Evolutionary conservation across 1,140 invertebrate genomes (phyloP), one percentile per base, ranked within the genome.

Genomic region (Lepidotrigona ventralis): DNA sequence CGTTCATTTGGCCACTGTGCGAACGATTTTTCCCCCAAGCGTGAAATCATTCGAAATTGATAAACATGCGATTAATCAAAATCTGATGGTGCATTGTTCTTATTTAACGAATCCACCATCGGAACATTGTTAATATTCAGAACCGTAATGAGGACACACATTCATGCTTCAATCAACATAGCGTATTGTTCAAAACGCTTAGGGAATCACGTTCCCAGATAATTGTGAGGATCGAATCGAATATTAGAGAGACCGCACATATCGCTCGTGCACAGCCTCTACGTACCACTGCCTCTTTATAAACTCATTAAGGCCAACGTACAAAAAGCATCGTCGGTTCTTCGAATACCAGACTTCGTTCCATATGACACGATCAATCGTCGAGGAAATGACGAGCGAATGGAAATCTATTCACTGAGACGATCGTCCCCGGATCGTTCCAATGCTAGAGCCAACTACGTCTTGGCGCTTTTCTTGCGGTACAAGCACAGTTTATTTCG

Each of bases 291-390:
- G 5, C n/a, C 29, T 46, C 70, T 26, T 51, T 51, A n/a, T 72
- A 33, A 72, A n/a, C 39, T 72, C 39, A 72, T 72, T 72, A 72
- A 72, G 51, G 71, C 54, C 51, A 72, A 54, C 46, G 51, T 53
- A 29, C 9, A 29, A 72, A 54, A 73, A 56, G 15, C 15, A 11
- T 11, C 51, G 21, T 17, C 46, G 53, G 23, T 72, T 33, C 26
- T n/a, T 29, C n/a, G n/a, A 26, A 23, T 54, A 72, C 33, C 71
- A 53, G 26, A 29, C 51, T 56, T 23, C 46, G 3, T 56, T 56
- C 29, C 14, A 19, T n/a, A 9, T 26, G 19, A 53, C 46, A 1
- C 46, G 26, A 51, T 53, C 23, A 63, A 66, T 29, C 63, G 23
- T 19, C 26, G 19, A 68, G 60, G 26, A 33, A 68, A 29, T 21